phyloP scores from a whole-genome alignment of 2,113 vertebrate species.

The Eudyptes chrysolophus region DNA sequence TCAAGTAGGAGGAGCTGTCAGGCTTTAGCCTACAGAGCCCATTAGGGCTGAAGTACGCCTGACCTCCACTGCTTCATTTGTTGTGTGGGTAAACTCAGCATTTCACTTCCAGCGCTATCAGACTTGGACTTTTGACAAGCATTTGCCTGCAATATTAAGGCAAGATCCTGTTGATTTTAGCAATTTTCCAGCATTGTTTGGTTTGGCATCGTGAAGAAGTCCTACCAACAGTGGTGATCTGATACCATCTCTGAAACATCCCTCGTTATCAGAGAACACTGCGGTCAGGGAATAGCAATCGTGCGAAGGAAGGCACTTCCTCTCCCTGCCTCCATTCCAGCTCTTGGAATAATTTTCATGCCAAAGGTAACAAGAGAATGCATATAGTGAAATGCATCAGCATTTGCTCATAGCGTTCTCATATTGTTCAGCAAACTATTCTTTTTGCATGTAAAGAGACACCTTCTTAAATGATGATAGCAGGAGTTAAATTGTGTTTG shows the following conservation, averaged over 20 bases:
- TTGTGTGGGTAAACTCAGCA: neutral
- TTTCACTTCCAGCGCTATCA: neutral
- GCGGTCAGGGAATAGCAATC: neutral
- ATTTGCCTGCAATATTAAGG: neutral
- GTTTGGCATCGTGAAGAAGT: neutral
- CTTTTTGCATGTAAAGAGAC: neutral
- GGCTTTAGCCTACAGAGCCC: neutral
- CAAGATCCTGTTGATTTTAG: slow-evolving; percentile 7
- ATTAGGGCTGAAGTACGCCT: neutral
- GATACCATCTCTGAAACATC: slow-evolving; percentile 8
- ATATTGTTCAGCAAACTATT: neutral
- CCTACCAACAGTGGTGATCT: neutral
- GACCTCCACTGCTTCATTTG: neutral
- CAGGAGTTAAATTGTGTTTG: neutral
- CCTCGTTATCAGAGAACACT: slow-evolving; percentile 3
- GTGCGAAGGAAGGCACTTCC: neutral
- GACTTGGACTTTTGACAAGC: neutral
- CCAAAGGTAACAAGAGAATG: slow-evolving; percentile 28
- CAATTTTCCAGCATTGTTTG: neutral
- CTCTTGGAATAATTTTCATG: neutral
- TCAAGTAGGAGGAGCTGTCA: neutral
- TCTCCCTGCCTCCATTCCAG: neutral
- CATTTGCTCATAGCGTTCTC: neutral
- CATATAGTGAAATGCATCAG: neutral
- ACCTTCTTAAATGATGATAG: neutral